Evolutionary conservation across 2,797 vertebrate genomes (phyloP).

Genomic region (Gambusia yucatana): DNA sequence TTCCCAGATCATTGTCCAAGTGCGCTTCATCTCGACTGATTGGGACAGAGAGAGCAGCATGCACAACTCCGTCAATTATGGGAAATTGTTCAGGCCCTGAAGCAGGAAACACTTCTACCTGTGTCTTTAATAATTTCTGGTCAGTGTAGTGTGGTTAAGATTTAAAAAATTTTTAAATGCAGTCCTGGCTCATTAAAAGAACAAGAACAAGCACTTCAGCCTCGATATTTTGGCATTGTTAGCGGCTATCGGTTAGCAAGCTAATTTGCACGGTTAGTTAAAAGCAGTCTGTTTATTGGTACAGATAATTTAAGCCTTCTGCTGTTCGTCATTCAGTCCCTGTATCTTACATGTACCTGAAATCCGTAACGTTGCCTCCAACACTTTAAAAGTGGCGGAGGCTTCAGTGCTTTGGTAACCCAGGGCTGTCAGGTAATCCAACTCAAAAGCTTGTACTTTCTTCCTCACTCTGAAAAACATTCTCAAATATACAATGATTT

Average conservation of each 20-base stretch:
- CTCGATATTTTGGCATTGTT: not conserved
- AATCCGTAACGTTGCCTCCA: not conserved
- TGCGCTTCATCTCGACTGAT: not conserved
- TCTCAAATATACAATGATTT: not conserved
- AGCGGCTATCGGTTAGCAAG: not conserved
- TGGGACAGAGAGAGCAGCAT: not conserved
- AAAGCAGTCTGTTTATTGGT: not conserved
- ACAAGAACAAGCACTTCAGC: not conserved
- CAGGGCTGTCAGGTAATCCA: not conserved
- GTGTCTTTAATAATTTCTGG: not conserved
- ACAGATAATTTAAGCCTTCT: not conserved
- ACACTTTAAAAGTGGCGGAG: not conserved
- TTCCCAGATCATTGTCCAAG: not conserved
- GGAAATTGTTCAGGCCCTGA: not conserved
- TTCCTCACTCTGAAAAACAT: not conserved
- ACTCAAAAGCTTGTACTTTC: not conserved
- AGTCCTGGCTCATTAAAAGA: not conserved
- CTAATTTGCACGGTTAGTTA: not conserved
- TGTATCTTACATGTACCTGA: not conserved
- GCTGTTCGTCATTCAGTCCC: not conserved
- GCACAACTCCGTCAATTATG: not conserved
- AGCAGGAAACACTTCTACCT: not conserved
- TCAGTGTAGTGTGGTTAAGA: not conserved
- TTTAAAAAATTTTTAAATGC: not conserved
- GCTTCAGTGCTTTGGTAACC: not conserved